Percentiles rank a stretch among this genome's conserved stretches.
Evolutionary conservation across 2,113 vertebrate species (phyloP).

Genomic region (Antigone vipio): DNA sequence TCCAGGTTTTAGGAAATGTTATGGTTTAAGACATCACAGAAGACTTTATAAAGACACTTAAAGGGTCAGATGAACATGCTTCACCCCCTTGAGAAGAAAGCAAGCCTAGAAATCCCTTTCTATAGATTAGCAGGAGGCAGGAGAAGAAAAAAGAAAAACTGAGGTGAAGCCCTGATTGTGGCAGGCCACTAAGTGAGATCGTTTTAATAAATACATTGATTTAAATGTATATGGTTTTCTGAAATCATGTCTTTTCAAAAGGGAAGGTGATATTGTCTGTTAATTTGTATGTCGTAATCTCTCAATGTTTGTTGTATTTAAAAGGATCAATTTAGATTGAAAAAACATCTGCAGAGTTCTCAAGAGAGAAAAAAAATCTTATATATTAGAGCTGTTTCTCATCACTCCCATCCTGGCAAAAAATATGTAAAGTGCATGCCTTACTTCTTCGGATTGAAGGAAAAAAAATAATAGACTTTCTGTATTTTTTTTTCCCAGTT

Average conservation of each 20-base stretch:
- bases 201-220: not conserved
- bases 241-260: not conserved
- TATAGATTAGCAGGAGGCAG: not conserved
- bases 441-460: rapidly evolving
- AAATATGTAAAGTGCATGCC: not conserved
- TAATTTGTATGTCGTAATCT: not conserved
- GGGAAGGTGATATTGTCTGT: not conserved
- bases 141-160: too few species aligned
- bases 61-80: not conserved
- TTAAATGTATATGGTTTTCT: not conserved
- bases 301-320: not conserved
- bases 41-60: not conserved
- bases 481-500: not conserved
- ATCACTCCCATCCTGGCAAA: not conserved
- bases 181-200: not conserved
- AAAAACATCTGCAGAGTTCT: not conserved
- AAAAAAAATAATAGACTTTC: not conserved
- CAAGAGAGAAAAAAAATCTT: not conserved
- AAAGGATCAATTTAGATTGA: not conserved
- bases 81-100: not conserved
- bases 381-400: not conserved
- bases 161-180: not conserved
- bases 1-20: not conserved
- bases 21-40: not conserved
- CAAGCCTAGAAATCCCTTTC: not conserved